Base-by-base conservation (phyloP, 35 echinoderm and acorn worm genomes). In the Nesometra sesokonis region DNA sequence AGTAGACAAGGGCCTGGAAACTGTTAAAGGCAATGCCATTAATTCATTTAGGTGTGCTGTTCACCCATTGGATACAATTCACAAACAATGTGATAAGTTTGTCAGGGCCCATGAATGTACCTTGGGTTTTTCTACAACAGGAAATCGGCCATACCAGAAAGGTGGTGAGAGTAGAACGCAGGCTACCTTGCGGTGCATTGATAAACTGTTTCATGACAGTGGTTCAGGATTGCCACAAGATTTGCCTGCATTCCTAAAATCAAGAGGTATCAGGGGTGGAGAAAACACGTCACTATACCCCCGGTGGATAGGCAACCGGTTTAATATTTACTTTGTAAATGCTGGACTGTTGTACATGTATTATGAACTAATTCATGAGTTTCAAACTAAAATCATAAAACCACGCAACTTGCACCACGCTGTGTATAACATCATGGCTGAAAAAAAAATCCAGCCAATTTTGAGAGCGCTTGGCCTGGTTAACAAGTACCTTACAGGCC, bases 281-380 rank as follows among this genome's bases (percentile, higher is more conserved):
- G 38, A 85, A 57, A 85, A 77, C 43, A 19, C 31, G 35, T 38
- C 82, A 85, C 13, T 90, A 31, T 90, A 46, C 37, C 88, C 88
- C 32, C 23, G 82, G 13, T 90, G 52, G 82, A 52, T 85, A 0
- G 82, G 88, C 23, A 90, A 90, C 31, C 29, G 88, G 5, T 90
- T 90, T 32, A 90, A 90, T 31, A 90, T 90, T 78, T 85, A 37
- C 0, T 90, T 84, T 85, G 31, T 34, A 30, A 85, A 90, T 79
- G 47, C 88, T 77, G 39, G 32, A 11, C 46, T 90, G 34, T 29
- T 85, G 27, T 90, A 86, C n/a, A n/a, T n/a, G n/a, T n/a, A n/a
- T n/a, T n/a, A n/a, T n/a, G n/a, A n/a, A n/a, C n/a, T n/a, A n/a
- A n/a, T n/a, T n/a, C n/a, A n/a, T n/a, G n/a, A n/a, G n/a, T n/a